phyloP scores from a whole-genome alignment of 2,113 vertebrate species.

The Eretmochelys imbricata region DNA sequence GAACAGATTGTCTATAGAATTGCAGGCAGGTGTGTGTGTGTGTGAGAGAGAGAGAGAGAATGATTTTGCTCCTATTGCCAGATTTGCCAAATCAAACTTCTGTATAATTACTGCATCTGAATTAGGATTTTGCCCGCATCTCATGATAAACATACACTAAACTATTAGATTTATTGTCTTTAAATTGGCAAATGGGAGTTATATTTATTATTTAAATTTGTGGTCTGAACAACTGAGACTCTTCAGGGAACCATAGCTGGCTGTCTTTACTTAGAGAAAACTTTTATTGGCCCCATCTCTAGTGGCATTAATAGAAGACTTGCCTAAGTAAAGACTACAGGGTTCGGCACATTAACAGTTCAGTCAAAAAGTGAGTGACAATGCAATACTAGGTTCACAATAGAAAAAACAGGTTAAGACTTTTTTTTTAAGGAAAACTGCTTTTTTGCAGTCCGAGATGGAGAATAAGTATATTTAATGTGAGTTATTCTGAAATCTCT shows the following conservation, averaged over 20 bases:
- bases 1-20: background rate
- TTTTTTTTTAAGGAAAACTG: background rate
- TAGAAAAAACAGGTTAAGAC: background rate
- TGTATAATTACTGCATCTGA: background rate
- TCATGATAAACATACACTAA: background rate
- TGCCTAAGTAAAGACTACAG: background rate
- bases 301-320: background rate
- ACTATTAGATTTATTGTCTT: background rate
- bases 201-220: constrained; percentile 18
- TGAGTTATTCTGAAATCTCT: constrained; percentile 16
- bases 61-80: background rate
- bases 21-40: rapidly evolving
- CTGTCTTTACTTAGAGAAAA: background rate
- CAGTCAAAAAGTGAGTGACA: background rate
- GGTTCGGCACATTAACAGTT: background rate
- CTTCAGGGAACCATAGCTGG: background rate
- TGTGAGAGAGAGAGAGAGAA: background rate
- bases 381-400: background rate
- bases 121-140: background rate
- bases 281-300: background rate
- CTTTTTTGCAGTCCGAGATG: constrained; percentile 12
- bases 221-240: background rate
- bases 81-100: background rate
- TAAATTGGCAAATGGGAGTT: background rate
- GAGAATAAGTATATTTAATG: background rate